These are phyloP conservation scores for Protobothrops mucrosquamatus DNA, from an alignment of 2,113 vertebrate genomes.

Conservation along the genomic window DNA sequence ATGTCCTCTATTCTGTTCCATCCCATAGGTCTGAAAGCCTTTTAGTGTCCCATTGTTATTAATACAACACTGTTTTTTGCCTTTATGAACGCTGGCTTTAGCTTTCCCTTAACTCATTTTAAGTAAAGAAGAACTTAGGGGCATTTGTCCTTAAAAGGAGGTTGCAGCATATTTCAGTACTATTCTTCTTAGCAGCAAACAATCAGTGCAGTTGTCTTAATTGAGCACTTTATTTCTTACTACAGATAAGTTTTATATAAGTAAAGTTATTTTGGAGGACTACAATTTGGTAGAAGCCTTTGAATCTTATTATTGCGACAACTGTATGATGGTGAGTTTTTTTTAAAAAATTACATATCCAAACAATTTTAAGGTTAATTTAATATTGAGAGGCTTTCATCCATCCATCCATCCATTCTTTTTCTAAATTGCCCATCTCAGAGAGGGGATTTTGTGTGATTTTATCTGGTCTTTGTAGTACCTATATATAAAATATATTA, in stretches of 20 bases:
- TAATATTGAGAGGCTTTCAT: background rate
- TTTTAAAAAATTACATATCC: background rate
- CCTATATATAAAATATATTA: background rate
- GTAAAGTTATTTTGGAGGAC: constrained; percentile 63
- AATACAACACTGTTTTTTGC: background rate
- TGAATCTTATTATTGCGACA: constrained; percentile 31
- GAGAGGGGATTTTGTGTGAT: background rate
- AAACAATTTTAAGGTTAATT: background rate
- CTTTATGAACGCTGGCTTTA: background rate
- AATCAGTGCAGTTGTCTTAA: background rate
- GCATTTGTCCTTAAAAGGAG: background rate
- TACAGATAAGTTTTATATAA: constrained; percentile 74
- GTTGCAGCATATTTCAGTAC: background rate
- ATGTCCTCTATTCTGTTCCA: no score
- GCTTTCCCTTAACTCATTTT: background rate
- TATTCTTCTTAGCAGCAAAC: background rate
- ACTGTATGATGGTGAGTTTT: constrained; percentile 69
- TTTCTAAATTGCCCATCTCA: background rate
- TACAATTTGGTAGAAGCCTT: constrained; percentile 66
- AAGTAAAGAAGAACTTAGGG: background rate
- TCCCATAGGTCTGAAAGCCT: background rate
- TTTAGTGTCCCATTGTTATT: background rate
- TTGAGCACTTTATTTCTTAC: background rate
- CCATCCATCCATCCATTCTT: no score
- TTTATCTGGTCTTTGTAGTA: background rate